Base-by-base conservation (phyloP, 2,888 invertebrate species). In the Morpho deidamia region DNA sequence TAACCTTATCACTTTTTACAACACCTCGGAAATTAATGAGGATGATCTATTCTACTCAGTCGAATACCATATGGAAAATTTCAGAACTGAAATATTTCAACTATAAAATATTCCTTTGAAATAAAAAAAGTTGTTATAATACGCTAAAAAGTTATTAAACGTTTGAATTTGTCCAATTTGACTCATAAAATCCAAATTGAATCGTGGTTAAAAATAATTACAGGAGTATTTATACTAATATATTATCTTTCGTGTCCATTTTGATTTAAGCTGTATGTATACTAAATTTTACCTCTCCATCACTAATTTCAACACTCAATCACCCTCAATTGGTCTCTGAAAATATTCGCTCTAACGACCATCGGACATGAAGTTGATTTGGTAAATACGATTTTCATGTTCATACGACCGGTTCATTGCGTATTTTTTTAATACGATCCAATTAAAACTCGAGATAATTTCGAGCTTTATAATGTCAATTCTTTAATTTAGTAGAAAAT, bases 301-400 rank as follows among this genome's bases (percentile, higher is more conserved):
- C 56, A 54, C 53, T 59, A 51, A 59, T 56, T 59, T 59, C 51
- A 49, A 38, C 56, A 59, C 56, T 59, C 56, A 43, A 59, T 59
- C 56, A 56, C 40, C 56, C 51, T 56, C 59, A 54, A 53, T 56
- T 56, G 59, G 51, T 38, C 56, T 46, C 51, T 55, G 55, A 58
- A 51, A 56, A 59, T 54, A 56, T 54, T 54, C 59, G 53, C 56
- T 51, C 53, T 49, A 56, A 54, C 53, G 56, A 49, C 45, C 55
- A 11, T 51, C 38, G 59, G 53, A 59, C 59, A 59, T 54, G 39
- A 35, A 54, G 49, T 59, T 56, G 48, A 54, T 56, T 56, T 45
- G 53, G 41, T 56, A 55, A 53, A 53, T 51, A 46, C 45, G 48
- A 42, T 55, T 58, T 55, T 58, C 51, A 51, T 41, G 44, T 51